Percentiles rank a stretch among this genome's conserved stretches.
These are phyloP conservation scores for Spinibarbus caldwelli DNA, from an alignment of 2,797 vertebrate genomes.

Conservation along the genomic window DNA sequence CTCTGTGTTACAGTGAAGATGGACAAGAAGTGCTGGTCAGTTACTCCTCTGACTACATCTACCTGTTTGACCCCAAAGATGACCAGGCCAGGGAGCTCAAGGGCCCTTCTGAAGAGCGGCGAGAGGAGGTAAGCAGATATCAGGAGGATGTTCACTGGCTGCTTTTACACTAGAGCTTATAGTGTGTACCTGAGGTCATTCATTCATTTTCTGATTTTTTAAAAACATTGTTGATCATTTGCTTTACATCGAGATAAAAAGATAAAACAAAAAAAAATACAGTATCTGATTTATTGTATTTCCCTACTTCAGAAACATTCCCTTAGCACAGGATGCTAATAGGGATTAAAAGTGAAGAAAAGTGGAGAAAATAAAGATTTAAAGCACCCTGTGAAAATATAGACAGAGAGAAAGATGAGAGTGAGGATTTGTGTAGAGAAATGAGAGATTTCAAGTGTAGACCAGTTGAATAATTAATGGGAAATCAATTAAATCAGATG, in stretches of 20 bases:
- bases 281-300: background rate
- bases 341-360: background rate
- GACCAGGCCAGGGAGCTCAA: slow-evolving; percentile 95
- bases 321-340: background rate
- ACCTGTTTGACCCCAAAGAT: slow-evolving; percentile 96
- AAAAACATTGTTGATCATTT: too few relatives aligned
- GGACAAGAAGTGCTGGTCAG: slow-evolving; percentile 97
- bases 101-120: slow-evolving; percentile 92
- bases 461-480: background rate
- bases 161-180: slow-evolving; percentile 5
- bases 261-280: background rate
- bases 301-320: background rate
- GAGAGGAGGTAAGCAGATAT: slow-evolving; percentile 85
- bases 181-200: background rate
- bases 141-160: background rate
- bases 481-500: background rate
- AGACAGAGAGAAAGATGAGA: background rate
- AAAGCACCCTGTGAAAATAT: background rate
- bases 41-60: slow-evolving; percentile 98
- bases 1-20: slow-evolving; percentile 96
- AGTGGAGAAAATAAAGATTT: background rate
- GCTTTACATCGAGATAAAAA: background rate
- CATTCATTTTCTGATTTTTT: background rate
- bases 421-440: background rate
- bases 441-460: background rate